Percentiles rank a stretch among this genome's conserved stretches.
Evolutionary conservation across 2,888 invertebrate genomes (phyloP).

Genomic region (Ryuthela nishihirai): DNA sequence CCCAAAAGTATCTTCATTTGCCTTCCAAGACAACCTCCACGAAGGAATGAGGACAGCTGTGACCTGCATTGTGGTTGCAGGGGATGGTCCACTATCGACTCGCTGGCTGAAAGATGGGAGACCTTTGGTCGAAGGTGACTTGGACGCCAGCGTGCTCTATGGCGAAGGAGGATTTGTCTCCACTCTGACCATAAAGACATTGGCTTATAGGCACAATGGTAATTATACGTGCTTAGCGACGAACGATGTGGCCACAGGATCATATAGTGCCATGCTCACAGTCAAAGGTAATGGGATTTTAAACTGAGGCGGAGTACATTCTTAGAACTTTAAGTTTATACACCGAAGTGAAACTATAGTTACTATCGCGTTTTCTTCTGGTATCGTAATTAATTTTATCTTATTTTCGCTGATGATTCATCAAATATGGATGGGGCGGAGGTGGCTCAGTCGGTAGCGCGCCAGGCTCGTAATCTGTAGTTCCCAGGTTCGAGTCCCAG

Average conservation of each 20-base stretch:
- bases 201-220: constrained; percentile 47
- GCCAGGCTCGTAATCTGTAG: too few relatives aligned
- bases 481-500: too few relatives aligned
- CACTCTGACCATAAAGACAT: constrained; percentile 48
- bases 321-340: too few relatives aligned
- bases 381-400: too few relatives aligned
- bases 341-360: too few relatives aligned
- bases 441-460: too few relatives aligned
- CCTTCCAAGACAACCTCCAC: constrained; percentile 31
- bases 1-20: constrained; percentile 30
- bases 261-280: constrained; percentile 45
- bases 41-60: constrained; percentile 35
- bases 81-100: constrained; percentile 47
- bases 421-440: too few relatives aligned
- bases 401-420: too few relatives aligned
- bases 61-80: constrained; percentile 35
- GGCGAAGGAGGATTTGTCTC: constrained; percentile 42
- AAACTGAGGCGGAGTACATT: too few relatives aligned
- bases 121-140: constrained; percentile 43
- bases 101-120: constrained; percentile 51
- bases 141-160: constrained; percentile 18
- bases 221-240: constrained; percentile 49
- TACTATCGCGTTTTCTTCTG: too few relatives aligned
- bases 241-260: constrained; percentile 46
- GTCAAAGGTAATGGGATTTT: constrained; percentile 43